Evolutionary conservation across 2,113 vertebrate species (phyloP).

Genomic region (Lepus timidus): DNA sequence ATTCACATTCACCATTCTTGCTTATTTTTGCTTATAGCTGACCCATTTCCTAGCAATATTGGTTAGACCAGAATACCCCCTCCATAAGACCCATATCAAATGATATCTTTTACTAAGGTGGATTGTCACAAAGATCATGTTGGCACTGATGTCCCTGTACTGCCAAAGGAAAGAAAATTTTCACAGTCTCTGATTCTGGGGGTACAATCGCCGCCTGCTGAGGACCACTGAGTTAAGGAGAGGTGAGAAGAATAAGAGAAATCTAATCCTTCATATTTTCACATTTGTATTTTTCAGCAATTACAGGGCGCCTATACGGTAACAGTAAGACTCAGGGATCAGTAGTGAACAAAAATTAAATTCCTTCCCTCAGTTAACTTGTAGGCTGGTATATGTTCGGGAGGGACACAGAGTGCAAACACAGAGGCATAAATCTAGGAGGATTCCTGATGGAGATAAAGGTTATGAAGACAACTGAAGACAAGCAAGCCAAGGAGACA

Average conservation of each 20-base stretch:
- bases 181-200: background rate
- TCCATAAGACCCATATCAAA: background rate
- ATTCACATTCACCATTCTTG: background rate
- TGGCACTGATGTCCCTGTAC: background rate
- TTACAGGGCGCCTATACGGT: background rate
- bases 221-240: background rate
- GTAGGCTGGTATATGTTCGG: background rate
- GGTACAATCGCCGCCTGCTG: background rate
- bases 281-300: background rate
- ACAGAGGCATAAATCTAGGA: background rate
- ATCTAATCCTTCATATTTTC: background rate
- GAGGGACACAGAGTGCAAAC: background rate
- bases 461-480: background rate
- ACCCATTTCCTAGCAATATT: background rate
- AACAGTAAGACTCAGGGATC: background rate
- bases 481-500: background rate
- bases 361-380: background rate
- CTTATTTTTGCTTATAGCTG: slow-evolving; percentile 5
- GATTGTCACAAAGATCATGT: background rate
- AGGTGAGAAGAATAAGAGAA: background rate
- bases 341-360: background rate
- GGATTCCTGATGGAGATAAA: background rate
- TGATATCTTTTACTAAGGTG: background rate
- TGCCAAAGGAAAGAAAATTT: background rate
- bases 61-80: background rate